phyloP scores from a whole-genome alignment of 2,888 invertebrate genomes.

The Tetrapedia diversipes region DNA sequence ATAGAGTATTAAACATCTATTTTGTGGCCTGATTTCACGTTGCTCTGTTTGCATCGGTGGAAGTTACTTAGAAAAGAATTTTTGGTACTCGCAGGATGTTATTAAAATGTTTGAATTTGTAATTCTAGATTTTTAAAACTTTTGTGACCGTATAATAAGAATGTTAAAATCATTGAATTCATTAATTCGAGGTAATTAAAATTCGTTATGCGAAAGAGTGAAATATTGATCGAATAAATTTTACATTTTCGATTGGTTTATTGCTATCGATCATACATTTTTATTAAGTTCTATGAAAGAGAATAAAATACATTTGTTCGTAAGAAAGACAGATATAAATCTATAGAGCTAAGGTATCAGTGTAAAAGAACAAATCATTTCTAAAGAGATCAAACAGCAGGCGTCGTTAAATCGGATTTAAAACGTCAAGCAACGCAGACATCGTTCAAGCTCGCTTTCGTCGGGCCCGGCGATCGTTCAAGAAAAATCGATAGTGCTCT shows the following conservation, averaged over 20 bases:
- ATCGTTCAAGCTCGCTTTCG: conserved; percentile 21
- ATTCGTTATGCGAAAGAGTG: no score
- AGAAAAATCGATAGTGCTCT: conserved; percentile 19
- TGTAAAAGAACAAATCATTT: conserved; percentile 22
- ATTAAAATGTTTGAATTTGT: no score
- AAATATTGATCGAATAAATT: no score
- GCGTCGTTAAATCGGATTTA: conserved; percentile 21
- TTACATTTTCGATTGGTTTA: no score
- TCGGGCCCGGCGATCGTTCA: neutral
- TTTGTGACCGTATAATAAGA: no score
- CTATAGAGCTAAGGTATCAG: conserved; percentile 12
- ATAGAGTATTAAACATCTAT: neutral
- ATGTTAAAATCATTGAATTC: no score
- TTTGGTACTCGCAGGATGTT: no score
- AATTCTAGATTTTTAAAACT: no score
- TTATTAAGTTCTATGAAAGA: neutral
- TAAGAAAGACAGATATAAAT: neutral
- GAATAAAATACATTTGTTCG: neutral
- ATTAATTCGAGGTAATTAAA: no score
- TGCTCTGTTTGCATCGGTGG: neutral
- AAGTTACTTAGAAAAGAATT: no score
- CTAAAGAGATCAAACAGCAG: conserved; percentile 39
- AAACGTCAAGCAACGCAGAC: conserved; percentile 27
- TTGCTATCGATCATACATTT: neutral
- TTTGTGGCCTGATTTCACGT: neutral